These are phyloP conservation scores for Oeneis ivallda DNA, from an alignment of 2,888 invertebrate genomes.

Conservation along the genomic window DNA sequence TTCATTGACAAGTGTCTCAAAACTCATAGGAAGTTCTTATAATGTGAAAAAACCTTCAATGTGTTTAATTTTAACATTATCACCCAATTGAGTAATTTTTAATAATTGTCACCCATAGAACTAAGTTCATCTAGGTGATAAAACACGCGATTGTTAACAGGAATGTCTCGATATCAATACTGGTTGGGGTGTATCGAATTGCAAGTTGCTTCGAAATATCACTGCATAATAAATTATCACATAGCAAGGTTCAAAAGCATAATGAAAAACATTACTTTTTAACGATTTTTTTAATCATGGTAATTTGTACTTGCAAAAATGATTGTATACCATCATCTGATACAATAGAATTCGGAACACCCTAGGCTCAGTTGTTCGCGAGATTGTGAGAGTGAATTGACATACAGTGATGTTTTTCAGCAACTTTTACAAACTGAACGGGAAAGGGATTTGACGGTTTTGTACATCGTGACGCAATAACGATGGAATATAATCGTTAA, in stretches of 20 bases:
- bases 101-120: constrained; percentile 52
- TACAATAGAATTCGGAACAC: not conserved
- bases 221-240: not conserved
- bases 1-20: too few relatives aligned
- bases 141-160: constrained; percentile 67
- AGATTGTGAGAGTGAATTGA: not conserved
- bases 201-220: constrained; percentile 9
- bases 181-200: constrained; percentile 53
- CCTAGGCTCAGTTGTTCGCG: not conserved
- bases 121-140: constrained; percentile 56
- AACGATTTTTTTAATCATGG: too few relatives aligned
- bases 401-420: constrained; percentile 5
- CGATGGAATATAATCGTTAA: constrained; percentile 2
- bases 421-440: constrained; percentile 1
- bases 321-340: not conserved
- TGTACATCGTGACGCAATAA: constrained; percentile 26
- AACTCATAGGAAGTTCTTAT: not conserved
- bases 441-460: constrained; percentile 18
- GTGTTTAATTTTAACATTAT: constrained; percentile 56
- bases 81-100: constrained; percentile 73
- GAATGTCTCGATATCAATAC: constrained; percentile 77
- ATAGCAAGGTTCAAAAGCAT: not conserved
- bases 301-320: too few relatives aligned
- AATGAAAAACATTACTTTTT: too few relatives aligned
- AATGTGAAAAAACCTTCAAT: not conserved